Evolutionary conservation across 35 echinoderm and acorn worm genomes (phyloP), one percentile per base, ranked within the genome.

Genomic region (Eucidaris tribuloides): DNA sequence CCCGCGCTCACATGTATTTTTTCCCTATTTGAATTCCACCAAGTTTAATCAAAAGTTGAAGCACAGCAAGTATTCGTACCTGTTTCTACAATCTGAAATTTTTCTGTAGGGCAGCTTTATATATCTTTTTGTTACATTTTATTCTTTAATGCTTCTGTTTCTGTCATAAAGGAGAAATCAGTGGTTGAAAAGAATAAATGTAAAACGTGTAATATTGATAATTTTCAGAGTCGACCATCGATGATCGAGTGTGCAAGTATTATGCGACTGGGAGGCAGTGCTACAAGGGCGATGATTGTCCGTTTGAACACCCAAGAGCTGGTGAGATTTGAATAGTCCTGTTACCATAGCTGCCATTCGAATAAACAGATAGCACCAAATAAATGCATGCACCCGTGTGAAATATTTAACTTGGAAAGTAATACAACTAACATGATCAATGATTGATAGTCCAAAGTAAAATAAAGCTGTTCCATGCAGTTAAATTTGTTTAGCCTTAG

Each of bases 261-360:
- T 83, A 62, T 39, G 58, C 50, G 32, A 3, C 46, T 9, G 81
- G 68, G 0, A 52, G 46, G 45, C 42, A 25, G 18, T 90, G 88
- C 83, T 90, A 84, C 70, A 83, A 82, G 49, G 88, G 88, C 57
- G 55, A 78, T 18, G 59, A 62, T 39, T 90, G 88, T 84, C 88
- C 88, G 25, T 84, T 59, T 65, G 88, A 90, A 14, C 88, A 90
- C 22, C 64, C 68, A 36, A 50, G 65, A 43, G 81, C 29, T 46
- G 88, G 81, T 84, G 43, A 84, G 79, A 66, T n/a, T n/a, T n/a
- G n/a, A n/a, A n/a, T n/a, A n/a, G n/a, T n/a, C n/a, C n/a, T n/a
- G n/a, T n/a, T n/a, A n/a, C n/a, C n/a, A n/a, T n/a, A n/a, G n/a
- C n/a, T n/a, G n/a, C n/a, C n/a, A n/a, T n/a, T n/a, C n/a, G n/a